Base-by-base conservation (phyloP, 2,888 invertebrate species). In the Homarus gammarus region DNA sequence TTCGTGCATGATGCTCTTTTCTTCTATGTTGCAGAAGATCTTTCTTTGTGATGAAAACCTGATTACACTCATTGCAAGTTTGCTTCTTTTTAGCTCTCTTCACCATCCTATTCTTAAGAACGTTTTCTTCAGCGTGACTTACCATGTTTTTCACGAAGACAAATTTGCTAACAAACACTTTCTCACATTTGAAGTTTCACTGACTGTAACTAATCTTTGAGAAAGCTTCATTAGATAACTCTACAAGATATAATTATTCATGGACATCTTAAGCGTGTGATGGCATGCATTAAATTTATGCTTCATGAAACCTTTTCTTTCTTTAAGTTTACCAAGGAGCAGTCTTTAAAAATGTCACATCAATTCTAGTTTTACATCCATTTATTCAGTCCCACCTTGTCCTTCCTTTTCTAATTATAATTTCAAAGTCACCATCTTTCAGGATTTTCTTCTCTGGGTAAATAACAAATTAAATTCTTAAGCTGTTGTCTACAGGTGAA, bases 1-100 rank as follows among this genome's bases (percentile, higher is more conserved):
- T 44, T 31, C 27, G 6, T 31, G 27, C 40, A 33, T 31, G 27
- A 56, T 87, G 87, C 51, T 70, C 70, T 22, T 44, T 40, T 31
- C 84, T 75, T 18, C 70, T 61, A 70, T 88, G 88, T 40, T 79
- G 33, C 38, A 77, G 77, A 61, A 88, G 78, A 22, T 83, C 88
- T 0, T 36, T 44, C 38, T 77, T 88, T 44, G 38, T 64, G 78
- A 36, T 33, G 44, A 88, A 88, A 31, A 61, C 56, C 40, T 49
- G 18, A 56, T 78, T 51, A 22, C 88, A 88, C 44, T 88, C 88
- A 36, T n/a, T 68, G 38, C 88, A 88, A 31, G 38, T 70, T 1
- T 79, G 12, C 31, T 70, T 86, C 10, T 78, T 85, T 44, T 79
- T 86, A n/a, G 27, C n/a, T 68, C 49, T 38, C 8, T 77, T 78